Conservation (phyloP, 1,140 invertebrate species). For the Probaryconus sp. region DNA sequence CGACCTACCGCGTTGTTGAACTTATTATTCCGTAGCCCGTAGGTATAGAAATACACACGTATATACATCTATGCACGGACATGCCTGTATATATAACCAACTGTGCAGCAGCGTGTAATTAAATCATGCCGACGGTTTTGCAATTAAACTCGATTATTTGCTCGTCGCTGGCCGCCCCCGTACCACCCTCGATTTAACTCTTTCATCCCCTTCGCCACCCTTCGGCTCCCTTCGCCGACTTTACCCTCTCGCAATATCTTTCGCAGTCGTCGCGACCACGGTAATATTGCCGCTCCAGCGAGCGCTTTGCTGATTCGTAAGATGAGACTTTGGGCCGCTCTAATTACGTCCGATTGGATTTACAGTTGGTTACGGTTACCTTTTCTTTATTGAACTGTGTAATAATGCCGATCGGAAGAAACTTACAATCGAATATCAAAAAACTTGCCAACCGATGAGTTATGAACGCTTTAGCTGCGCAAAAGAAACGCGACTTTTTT, state of each 20-base stretch:
- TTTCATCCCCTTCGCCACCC: constrained; percentile 67
- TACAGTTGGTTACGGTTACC: constrained; percentile 39
- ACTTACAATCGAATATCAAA: constrained; percentile 30
- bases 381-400: constrained; percentile 37
- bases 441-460: constrained; percentile 7
- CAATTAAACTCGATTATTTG: constrained; percentile 80
- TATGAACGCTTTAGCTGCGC: not conserved
- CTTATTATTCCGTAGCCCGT: constrained; percentile 64
- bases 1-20: constrained; percentile 64
- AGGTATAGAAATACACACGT: constrained; percentile 61
- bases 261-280: constrained; percentile 64
- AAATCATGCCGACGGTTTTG: constrained; percentile 80
- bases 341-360: constrained; percentile 67
- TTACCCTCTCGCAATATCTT: constrained; percentile 70
- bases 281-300: constrained; percentile 68
- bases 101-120: constrained; percentile 74
- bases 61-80: constrained; percentile 50
- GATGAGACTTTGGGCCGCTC: constrained; percentile 67
- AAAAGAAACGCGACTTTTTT: too few relatives aligned
- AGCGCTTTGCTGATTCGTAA: constrained; percentile 65
- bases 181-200: constrained; percentile 74
- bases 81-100: constrained; percentile 59
- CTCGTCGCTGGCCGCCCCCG: constrained; percentile 73
- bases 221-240: constrained; percentile 50
- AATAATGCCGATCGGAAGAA: constrained; percentile 36